Evolutionary conservation across 2,113 vertebrate genomes (phyloP).

Genomic region (Paramisgurnus dabryanus): DNA sequence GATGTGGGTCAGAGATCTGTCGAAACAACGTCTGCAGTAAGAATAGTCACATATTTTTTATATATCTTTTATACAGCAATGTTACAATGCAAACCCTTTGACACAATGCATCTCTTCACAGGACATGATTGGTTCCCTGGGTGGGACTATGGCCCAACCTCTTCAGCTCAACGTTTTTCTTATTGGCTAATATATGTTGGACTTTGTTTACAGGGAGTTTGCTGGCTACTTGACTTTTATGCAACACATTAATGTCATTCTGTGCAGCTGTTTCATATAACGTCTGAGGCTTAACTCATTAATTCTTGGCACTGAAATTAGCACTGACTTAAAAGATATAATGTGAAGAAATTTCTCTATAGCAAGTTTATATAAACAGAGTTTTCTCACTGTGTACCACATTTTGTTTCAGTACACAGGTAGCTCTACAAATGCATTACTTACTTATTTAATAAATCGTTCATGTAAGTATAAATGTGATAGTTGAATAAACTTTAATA

Average conservation of each 20-base stretch:
- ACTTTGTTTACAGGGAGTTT: constrained; percentile 39
- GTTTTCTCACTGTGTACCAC: neutral
- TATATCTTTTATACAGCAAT: neutral
- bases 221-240: constrained; percentile 49
- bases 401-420: constrained; percentile 17
- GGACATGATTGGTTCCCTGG: constrained; percentile 63
- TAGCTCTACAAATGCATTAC: neutral
- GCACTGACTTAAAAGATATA: neutral
- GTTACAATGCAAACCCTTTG: neutral
- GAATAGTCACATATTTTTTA: constrained; percentile 23
- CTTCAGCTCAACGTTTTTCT: constrained; percentile 23
- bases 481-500: constrained; percentile 12
- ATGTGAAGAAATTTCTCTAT: neutral
- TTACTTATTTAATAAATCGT: neutral
- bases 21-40: constrained; percentile 68
- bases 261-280: constrained; percentile 7
- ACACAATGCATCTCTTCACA: constrained; percentile 53
- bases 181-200: constrained; percentile 27
- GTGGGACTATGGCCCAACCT: constrained; percentile 55
- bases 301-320: neutral
- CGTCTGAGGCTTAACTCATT: neutral
- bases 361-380: constrained; percentile 1
- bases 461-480: neutral
- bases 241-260: constrained; percentile 40
- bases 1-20: constrained; percentile 68